Base-by-base conservation (phyloP, 2,888 invertebrate genomes). In the Hirtodrosophila duncani region DNA sequence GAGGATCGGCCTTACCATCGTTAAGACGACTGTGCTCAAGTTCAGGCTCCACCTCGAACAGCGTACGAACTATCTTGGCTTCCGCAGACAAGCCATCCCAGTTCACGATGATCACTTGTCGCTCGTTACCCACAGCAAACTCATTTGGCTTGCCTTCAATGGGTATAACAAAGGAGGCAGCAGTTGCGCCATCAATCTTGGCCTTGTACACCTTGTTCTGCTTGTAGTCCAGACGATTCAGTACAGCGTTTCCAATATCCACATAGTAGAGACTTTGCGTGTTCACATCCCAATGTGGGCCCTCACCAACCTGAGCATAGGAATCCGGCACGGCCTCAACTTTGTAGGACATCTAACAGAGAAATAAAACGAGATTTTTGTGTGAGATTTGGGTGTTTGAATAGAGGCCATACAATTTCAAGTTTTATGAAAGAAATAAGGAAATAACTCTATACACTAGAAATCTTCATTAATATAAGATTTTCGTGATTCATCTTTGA, bases 1-100 rank as follows among this genome's bases (percentile, higher is more conserved):
- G 84, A n/a, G 91, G 90, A 83, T 94, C 94, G 24, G 92, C 92
- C 86, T 94, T 95, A 17, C 91, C 94, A 81, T 94, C 94, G 70
- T 94, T 95, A 77, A 94, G 89, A 68, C 93, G 88, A 82, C 92
- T 92, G 2, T 75, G 86, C 2, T 78, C 60, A 21, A 86, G 84
- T 61, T 90, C 89, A 8, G 86, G 83, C 24, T 71, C 74, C 2
- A 93, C 90, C 66, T 90, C 90, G 0, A 89, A 86, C 1, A 92
- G 70, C 3, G 84, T 81, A 21, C 88, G 86, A 0, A 89, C 69
- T 1, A 89, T 87, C 16, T 88, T 88, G 5, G 88, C 83, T 44
- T 86, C 88, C 55, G 88, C 83, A 8, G 89, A 88, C 3, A 82
- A 70, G 1, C 92, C 92, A 75, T 90, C 89, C 93, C 93, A 93